These are phyloP conservation scores for Stenodema calcarata DNA, from an alignment of 2,888 invertebrate genomes.

Conservation along the genomic window DNA sequence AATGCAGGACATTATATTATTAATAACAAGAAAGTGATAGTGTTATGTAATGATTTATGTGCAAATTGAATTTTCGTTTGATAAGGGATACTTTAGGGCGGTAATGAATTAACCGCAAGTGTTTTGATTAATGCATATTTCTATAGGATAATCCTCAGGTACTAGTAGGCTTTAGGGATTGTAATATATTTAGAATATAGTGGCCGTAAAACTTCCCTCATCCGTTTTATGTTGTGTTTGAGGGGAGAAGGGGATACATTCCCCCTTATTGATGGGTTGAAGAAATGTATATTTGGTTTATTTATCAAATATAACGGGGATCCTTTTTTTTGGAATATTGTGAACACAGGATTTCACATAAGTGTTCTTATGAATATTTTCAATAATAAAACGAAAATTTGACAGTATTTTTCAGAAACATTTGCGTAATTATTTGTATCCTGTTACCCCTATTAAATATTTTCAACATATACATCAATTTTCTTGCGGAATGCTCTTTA, in stretches of 20 bases:
- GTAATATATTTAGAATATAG: neutral
- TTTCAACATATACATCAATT: no score
- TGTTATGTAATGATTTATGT: neutral
- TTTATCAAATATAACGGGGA: neutral
- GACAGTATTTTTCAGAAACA: slow-evolving; percentile 23
- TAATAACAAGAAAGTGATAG: no score
- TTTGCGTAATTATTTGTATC: neutral
- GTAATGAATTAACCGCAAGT: neutral
- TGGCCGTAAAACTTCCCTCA: neutral
- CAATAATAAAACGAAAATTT: slow-evolving; percentile 13
- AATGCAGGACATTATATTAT: neutral
- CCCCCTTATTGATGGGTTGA: neutral
- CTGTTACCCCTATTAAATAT: neutral
- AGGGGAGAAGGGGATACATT: neutral
- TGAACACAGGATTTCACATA: neutral
- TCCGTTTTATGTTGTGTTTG: neutral
- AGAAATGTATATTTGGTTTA: neutral
- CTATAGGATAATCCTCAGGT: neutral
- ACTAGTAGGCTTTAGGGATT: neutral
- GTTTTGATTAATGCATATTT: neutral
- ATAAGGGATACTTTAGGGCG: no score
- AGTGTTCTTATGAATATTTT: slow-evolving; percentile 28
- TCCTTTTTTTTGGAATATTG: neutral
- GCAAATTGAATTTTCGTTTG: neutral
- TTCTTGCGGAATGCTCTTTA: no score